Conservation (phyloP, 2,113 vertebrate genomes). For the Rhabdornis inornatus region DNA sequence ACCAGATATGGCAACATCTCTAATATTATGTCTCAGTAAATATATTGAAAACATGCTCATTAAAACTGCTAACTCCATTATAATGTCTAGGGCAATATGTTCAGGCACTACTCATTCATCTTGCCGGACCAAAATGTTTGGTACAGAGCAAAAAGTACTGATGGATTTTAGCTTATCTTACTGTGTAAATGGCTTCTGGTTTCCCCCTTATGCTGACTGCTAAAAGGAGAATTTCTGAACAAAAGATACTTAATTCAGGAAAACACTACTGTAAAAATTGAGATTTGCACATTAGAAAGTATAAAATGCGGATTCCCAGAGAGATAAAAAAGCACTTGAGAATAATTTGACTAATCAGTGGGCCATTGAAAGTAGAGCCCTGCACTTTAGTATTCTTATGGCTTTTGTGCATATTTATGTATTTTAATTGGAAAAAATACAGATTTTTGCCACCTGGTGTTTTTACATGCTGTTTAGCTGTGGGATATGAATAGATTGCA, state of each 20-base stretch:
- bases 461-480: slow-evolving; percentile 12
- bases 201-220: background rate
- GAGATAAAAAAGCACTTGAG: slow-evolving; percentile 2
- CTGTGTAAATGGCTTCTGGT: background rate
- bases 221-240: background rate
- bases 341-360: slow-evolving; percentile 30
- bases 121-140: background rate
- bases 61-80: background rate
- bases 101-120: background rate
- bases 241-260: background rate
- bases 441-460: background rate
- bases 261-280: background rate
- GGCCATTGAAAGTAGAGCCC: background rate
- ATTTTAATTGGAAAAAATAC: slow-evolving; percentile 33
- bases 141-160: background rate
- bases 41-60: background rate
- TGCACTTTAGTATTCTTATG: background rate
- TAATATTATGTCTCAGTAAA: background rate
- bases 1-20: background rate
- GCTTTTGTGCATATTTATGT: background rate
- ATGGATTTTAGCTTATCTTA: background rate
- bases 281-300: background rate
- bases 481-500: slow-evolving; percentile 5
- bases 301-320: slow-evolving; percentile 10
- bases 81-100: background rate